Base-by-base conservation (phyloP, 2,113 vertebrate species). In the Ptyas mucosa region DNA sequence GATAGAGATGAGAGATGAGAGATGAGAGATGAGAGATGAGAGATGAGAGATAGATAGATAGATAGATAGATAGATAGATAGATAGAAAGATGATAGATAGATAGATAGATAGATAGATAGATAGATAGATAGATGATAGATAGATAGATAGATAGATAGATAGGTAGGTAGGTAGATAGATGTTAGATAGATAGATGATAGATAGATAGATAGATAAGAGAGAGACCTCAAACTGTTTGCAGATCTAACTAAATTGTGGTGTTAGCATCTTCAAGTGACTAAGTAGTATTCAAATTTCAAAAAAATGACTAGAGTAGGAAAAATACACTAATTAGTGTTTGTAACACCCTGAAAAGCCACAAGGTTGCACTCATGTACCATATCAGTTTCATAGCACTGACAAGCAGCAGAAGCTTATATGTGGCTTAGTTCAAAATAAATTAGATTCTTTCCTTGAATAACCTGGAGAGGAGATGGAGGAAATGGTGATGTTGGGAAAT, bases 311-410 rank as follows among this genome's bases (percentile, higher is more conserved):
- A 18, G 26, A 18, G 23, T 15, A 29, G 5, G 24, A n/a, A 43
- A 90, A 23, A 53, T 15, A 26, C 8, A 26, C 8, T 53, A 54
- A 26, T 69, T 52, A 29, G 29, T 1, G 12, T 61, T 81, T 95
- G 97, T 49, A 24, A 11, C 92, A 64, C 88, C 39, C 0, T 54
- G 20, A 5, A 8, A 91, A 91, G 53, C 95, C 97, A 92, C 93
- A 93, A 96, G 97, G 95, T 58, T 94, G 96, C 89, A 95, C 96
- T 94, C 34, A 87, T 54, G 46, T 92, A 95, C 51, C 69, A 64
- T 91, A 55, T 87, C 51, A 9, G 10, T 54, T 52, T 54, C 51
- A 91, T n/a, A 53, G 18, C 8, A 57, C 51, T 86, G 11, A 12
- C 14, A 34, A 54, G 29, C 21, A 43, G 12, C 57, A 10, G 12